These are phyloP conservation scores for Odontomyia ornata DNA, from an alignment of 2,888 invertebrate species.

Conservation along the genomic window DNA sequence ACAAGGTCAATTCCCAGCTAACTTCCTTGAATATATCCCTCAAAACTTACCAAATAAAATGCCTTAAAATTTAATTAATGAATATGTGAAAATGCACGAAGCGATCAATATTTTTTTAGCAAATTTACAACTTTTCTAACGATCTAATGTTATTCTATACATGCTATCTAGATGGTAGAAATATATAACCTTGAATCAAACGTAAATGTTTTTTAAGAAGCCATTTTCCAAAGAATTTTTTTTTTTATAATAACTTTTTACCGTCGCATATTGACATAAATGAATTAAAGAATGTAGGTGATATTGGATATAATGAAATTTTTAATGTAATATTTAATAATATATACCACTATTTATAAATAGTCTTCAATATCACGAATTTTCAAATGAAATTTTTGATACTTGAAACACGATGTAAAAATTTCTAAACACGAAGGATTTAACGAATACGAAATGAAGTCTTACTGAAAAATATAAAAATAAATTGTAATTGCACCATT, in stretches of 20 bases:
- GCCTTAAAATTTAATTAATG: conserved; percentile 52
- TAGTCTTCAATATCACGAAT: conserved; percentile 3
- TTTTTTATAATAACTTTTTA: not conserved
- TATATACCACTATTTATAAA: conserved; percentile 25
- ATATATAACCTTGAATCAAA: not conserved
- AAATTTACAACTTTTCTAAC: conserved; percentile 33
- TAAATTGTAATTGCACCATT: not conserved
- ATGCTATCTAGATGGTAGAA: not conserved
- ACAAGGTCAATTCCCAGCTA: conserved; percentile 81
- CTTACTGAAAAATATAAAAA: not conserved
- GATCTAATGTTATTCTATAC: not conserved
- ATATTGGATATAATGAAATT: conserved; percentile 30
- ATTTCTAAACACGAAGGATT: not conserved
- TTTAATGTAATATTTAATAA: conserved; percentile 36
- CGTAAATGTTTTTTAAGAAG: not conserved
- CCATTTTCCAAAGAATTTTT: conserved; percentile 28
- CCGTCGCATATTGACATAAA: conserved; percentile 12
- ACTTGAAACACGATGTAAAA: conserved; percentile 17
- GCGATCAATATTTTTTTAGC: conserved; percentile 31
- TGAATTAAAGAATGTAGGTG: conserved; percentile 1
- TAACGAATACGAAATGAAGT: not conserved
- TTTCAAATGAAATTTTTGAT: conserved; percentile 25
- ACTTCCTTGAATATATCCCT: conserved; percentile 74
- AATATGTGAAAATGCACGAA: conserved; percentile 13
- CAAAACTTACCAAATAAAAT: conserved; percentile 60